These are phyloP conservation scores for Andricus quercusramuli DNA, from an alignment of 2,888 invertebrate species.

Conservation along the genomic window DNA sequence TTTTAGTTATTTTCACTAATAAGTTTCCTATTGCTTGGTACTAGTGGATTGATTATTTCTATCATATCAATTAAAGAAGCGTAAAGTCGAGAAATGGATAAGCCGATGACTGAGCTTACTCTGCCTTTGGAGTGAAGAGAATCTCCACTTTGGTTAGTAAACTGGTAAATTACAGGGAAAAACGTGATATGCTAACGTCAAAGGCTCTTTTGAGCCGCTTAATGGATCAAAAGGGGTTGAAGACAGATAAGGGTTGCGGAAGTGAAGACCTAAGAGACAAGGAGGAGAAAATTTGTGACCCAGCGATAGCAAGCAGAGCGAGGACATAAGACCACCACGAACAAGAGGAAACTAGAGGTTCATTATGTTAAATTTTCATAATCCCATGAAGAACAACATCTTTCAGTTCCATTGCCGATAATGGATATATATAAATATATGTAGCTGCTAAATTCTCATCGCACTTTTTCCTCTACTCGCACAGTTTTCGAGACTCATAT, in stretches of 20 bases:
- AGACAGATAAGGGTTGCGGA: slow-evolving; percentile 14
- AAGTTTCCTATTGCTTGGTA: not conserved
- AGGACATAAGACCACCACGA: slow-evolving; percentile 46
- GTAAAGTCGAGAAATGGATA: not conserved
- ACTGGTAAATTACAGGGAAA: slow-evolving; percentile 55
- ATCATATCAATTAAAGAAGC: not conserved
- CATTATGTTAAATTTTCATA: slow-evolving; percentile 71
- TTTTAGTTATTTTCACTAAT: not conserved
- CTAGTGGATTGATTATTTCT: not conserved
- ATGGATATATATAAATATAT: slow-evolving; percentile 62
- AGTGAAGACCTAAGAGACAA: slow-evolving; percentile 25
- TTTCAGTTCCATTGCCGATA: slow-evolving; percentile 65
- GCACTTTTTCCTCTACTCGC: not conserved
- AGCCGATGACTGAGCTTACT: slow-evolving; percentile 43
- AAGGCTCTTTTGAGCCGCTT: slow-evolving; percentile 58
- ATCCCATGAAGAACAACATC: slow-evolving; percentile 65
- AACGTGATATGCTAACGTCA: slow-evolving; percentile 54
- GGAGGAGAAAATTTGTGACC: not conserved
- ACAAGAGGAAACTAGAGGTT: slow-evolving; percentile 60
- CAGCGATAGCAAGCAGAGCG: slow-evolving; percentile 33
- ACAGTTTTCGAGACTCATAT: not conserved
- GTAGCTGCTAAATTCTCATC: slow-evolving; percentile 58
- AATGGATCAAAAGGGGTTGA: slow-evolving; percentile 51
- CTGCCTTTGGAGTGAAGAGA: slow-evolving; percentile 44
- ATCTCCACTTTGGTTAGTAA: slow-evolving; percentile 56